These are phyloP conservation scores for Platycercus adscitus DNA, from an alignment of 2,113 vertebrate species.

Conservation along the genomic window DNA sequence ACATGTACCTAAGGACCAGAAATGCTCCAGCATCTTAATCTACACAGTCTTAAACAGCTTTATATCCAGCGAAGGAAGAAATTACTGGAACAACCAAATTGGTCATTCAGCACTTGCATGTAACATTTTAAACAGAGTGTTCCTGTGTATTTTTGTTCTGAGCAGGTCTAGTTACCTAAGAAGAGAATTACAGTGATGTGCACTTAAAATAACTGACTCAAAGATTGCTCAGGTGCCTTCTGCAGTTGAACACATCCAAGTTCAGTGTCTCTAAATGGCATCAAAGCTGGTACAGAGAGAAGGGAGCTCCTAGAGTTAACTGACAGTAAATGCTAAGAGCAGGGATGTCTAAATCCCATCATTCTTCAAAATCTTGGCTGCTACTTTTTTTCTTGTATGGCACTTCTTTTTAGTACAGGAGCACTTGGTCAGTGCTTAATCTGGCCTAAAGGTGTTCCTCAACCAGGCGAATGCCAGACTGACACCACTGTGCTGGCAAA, in stretches of 20 bases:
- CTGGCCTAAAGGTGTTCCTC: not conserved
- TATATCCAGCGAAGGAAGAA: not conserved
- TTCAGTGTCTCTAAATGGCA: not conserved
- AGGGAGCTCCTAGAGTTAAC: not conserved
- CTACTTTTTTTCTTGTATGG: not conserved
- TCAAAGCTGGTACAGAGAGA: not conserved
- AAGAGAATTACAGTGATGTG: not conserved
- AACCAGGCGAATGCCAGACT: not conserved
- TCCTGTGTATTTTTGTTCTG: not conserved
- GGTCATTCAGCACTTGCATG: not conserved
- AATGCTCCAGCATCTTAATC: not conserved
- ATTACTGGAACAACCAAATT: not conserved
- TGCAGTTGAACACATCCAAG: not conserved
- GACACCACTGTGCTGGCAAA: not conserved
- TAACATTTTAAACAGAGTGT: not conserved
- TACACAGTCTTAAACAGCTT: not conserved
- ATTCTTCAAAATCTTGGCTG: not conserved
- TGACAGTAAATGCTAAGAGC: not conserved
- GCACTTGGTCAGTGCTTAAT: not conserved
- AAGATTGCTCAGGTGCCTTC: not conserved
- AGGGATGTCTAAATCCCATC: not conserved
- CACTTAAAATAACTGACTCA: not conserved
- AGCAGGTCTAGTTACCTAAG: not conserved
- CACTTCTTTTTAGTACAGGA: not conserved
- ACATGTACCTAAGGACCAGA: not conserved